These are phyloP conservation scores for Netelia inedita DNA, from an alignment of 2,888 invertebrate species.

Conservation along the genomic window DNA sequence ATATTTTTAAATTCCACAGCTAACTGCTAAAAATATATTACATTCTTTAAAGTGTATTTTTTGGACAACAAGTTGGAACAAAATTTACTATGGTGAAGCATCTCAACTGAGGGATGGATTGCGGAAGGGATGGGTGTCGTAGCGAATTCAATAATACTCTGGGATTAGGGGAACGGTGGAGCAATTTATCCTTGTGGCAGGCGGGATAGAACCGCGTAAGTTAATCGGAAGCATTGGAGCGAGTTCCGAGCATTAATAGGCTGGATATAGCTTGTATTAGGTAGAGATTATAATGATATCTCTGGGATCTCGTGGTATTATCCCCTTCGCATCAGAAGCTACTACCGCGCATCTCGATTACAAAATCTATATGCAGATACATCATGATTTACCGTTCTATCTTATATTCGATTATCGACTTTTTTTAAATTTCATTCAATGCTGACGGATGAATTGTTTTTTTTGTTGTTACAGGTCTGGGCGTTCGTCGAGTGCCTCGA, in stretches of 20 bases:
- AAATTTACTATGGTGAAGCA: neutral
- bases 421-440: neutral
- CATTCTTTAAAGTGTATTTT: no score
- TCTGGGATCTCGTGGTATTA: constrained; percentile 34
- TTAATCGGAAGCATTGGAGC: constrained; percentile 58
- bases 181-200: constrained; percentile 45
- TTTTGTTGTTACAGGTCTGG: constrained; percentile 76
- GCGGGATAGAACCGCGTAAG: constrained; percentile 49
- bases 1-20: neutral
- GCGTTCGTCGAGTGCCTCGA: constrained; percentile 80
- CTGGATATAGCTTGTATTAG: constrained; percentile 20
- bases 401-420: neutral
- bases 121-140: neutral
- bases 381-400: neutral
- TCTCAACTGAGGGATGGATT: neutral
- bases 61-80: neutral
- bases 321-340: neutral
- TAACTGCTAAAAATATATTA: no score
- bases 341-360: neutral
- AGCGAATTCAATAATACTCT: constrained; percentile 35
- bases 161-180: constrained; percentile 31
- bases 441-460: neutral
- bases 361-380: neutral
- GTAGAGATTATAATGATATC: constrained; percentile 54
- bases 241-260: neutral